Percentiles rank a stretch among this genome's conserved stretches.
Evolutionary conservation across 2,113 vertebrate genomes (phyloP).

Genomic region (Semnornis frantzii): DNA sequence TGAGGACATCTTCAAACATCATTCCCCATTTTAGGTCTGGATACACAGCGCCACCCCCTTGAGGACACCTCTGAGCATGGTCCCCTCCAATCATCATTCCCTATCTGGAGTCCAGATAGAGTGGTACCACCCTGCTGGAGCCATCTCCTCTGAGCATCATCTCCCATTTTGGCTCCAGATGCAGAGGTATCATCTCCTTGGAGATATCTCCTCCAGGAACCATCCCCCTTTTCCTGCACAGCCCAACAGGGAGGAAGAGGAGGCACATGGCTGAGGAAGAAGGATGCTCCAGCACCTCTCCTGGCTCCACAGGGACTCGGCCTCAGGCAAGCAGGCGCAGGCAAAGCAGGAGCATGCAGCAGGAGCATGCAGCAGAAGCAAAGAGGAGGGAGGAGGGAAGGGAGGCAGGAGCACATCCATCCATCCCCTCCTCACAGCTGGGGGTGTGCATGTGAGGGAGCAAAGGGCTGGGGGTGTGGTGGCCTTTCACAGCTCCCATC

Average conservation of each 20-base stretch:
- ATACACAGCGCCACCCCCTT: neutral
- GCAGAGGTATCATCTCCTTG: accelerated
- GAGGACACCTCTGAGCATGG: neutral
- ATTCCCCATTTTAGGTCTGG: neutral
- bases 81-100: neutral
- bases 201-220: neutral
- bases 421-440: neutral
- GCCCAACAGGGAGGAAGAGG: neutral
- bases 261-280: neutral
- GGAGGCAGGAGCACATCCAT: neutral
- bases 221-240: accelerated
- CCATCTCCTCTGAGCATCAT: neutral
- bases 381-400: neutral
- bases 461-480: neutral
- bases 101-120: neutral
- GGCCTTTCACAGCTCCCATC: neutral
- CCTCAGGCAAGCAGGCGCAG: neutral
- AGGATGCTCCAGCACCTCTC: neutral
- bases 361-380: neutral
- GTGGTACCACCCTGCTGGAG: neutral
- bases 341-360: neutral
- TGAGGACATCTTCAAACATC: neutral
- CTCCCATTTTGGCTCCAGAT: too few species aligned
- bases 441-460: neutral
- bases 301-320: neutral